Base-by-base conservation (phyloP, 1,140 invertebrate genomes). In the Drosophila setifemur region DNA sequence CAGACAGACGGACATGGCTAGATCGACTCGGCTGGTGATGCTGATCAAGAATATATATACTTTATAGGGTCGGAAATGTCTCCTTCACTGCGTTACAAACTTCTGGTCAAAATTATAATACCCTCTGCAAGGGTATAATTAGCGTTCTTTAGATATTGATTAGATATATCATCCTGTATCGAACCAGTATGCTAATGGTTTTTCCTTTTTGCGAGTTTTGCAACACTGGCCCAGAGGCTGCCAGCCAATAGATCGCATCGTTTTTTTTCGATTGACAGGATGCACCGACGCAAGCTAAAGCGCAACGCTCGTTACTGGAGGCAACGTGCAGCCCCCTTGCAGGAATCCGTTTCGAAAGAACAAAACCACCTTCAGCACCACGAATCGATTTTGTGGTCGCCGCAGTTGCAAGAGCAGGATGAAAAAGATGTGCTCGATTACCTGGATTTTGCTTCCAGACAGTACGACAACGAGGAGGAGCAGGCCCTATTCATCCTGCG, bases 321-420 rank as follows among this genome's bases (percentile, higher is more conserved):
- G 2, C 9, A 14, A 5, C 57, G 26, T 14, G 57, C 57, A 19
- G 61, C 61, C 14, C 12, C 6, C 4, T 31, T 66, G 26, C 61
- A 58, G 4, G 44, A 63, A 3, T 26, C 14, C 16, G 21, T 64
- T 21, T 26, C 58, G 3, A 33, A 39, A 7, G 12, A 28, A 4
- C 35, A 40, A 29, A 33, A 28, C 2, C 19, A 58, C n/a, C 52
- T 61, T 5, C 57, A 66, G 18, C 61, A 66, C 23, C 35, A 44
- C 0, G 61, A 58, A n/a, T 66, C 61, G 1, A 50, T 42, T 18
- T 44, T 66, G 14, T 66, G 61, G 61, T 63, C 61, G 16, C 61
- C 61, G 2, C 57, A 66, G 21, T 1, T 42, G 35, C 9, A 8
- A 6, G 7, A 21, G 0, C 1, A 31, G 12, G 35, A 19, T 9